Evolutionary conservation across 2,797 vertebrate species (phyloP).

Genomic region (Melanotaenia trifasciata): DNA sequence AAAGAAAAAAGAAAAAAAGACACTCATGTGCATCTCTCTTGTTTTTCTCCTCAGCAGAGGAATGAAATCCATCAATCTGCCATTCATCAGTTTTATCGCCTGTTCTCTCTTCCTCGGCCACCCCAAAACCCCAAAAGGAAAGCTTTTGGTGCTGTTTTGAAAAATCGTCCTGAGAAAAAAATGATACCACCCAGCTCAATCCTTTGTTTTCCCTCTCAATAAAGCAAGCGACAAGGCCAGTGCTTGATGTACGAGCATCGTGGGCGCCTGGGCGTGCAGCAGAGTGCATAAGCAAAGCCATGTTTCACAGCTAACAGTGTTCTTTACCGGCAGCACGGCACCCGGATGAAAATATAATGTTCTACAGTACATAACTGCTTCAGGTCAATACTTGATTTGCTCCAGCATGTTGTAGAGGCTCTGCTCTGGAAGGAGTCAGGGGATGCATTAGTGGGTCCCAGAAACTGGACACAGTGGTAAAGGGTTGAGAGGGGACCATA

Average conservation of each 20-base stretch:
- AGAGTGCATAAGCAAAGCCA: slow-evolving; percentile 94
- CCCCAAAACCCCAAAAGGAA: slow-evolving; percentile 91
- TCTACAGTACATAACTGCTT: slow-evolving; percentile 93
- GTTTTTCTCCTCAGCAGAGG: slow-evolving; percentile 76
- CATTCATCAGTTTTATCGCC: slow-evolving; percentile 91
- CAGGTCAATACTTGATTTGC: slow-evolving; percentile 97
- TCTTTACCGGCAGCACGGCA: slow-evolving; percentile 92
- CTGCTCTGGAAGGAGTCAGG: slow-evolving; percentile 88
- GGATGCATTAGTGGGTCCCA: slow-evolving; percentile 89
- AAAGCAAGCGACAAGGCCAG: slow-evolving; percentile 94
- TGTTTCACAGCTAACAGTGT: slow-evolving; percentile 94
- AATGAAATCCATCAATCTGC: slow-evolving; percentile 91
- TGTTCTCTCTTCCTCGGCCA: slow-evolving; percentile 86
- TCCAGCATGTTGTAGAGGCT: slow-evolving; percentile 86
- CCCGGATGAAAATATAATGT: slow-evolving; percentile 97
- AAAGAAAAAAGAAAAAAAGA: slow-evolving; percentile 44
- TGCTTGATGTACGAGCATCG: slow-evolving; percentile 94
- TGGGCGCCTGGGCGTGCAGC: slow-evolving; percentile 82
- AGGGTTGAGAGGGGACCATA: slow-evolving; percentile 23
- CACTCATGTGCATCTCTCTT: slow-evolving; percentile 64
- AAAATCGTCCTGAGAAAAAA: slow-evolving; percentile 95
- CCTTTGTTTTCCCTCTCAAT: slow-evolving; percentile 99
- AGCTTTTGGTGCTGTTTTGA: slow-evolving; percentile 92
- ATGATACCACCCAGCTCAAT: slow-evolving; percentile 95
- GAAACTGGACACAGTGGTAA: slow-evolving; percentile 59